Evolutionary conservation across 2,888 invertebrate species (phyloP).

Genomic region (Scotopteryx bipunctaria): DNA sequence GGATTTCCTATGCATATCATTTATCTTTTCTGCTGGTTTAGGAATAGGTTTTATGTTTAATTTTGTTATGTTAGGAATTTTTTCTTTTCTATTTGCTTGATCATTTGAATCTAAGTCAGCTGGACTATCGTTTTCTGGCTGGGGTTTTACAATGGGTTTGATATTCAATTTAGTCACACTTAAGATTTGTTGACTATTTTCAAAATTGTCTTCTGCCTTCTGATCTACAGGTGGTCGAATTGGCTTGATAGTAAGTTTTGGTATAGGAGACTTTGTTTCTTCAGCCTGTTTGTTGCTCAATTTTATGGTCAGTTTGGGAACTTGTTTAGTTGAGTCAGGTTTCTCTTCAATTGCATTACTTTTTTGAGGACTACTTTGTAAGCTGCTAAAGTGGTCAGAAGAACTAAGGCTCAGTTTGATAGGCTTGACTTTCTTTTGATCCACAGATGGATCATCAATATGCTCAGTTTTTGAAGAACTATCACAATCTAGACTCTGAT

Average conservation of each 20-base stretch:
- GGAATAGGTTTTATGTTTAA: conserved; percentile 79
- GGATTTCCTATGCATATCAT: conserved; percentile 75
- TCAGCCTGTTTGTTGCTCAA: conserved; percentile 64
- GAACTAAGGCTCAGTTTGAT: conserved; percentile 54
- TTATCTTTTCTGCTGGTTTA: conserved; percentile 73
- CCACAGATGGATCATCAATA: conserved; percentile 30
- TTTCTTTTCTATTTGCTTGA: conserved; percentile 51
- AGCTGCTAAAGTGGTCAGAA: conserved; percentile 19
- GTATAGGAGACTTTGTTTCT: conserved; percentile 67
- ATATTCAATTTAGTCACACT: conserved; percentile 66
- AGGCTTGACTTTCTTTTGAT: conserved; percentile 55
- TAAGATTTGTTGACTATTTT: conserved; percentile 49
- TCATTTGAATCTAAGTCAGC: conserved; percentile 32
- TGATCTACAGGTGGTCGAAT: conserved; percentile 54
- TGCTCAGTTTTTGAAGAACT: conserved; percentile 15
- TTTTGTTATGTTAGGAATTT: conserved; percentile 70
- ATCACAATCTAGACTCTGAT: conserved; percentile 22
- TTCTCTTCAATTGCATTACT: conserved; percentile 43
- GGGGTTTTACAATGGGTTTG: conserved; percentile 71
- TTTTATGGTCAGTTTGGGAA: conserved; percentile 81
- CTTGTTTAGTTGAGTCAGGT: conserved; percentile 60
- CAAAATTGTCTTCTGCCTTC: conserved; percentile 36
- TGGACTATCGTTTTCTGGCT: conserved; percentile 48
- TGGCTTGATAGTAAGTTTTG: conserved; percentile 72
- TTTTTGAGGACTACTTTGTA: conserved; percentile 42